Percentiles rank a stretch among this genome's conserved stretches.
These are phyloP conservation scores for Timema podura DNA, from an alignment of 2,888 invertebrate species.

Conservation along the genomic window DNA sequence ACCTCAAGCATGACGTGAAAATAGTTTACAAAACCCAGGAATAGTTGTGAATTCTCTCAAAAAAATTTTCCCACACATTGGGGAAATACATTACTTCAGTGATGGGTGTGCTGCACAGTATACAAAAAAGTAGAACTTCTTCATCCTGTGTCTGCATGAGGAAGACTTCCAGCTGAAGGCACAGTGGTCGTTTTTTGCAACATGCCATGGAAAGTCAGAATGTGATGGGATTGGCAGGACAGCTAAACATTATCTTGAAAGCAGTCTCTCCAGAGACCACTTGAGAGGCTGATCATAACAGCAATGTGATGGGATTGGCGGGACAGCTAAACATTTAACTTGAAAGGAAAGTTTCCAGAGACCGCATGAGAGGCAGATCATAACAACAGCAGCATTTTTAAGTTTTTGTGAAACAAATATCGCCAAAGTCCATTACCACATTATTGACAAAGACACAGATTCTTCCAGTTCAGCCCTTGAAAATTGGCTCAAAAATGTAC, in stretches of 20 bases:
- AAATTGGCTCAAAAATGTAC: no score
- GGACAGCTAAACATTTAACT: neutral
- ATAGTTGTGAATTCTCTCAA: neutral
- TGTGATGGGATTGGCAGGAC: neutral
- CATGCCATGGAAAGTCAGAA: neutral
- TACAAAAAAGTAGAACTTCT: neutral
- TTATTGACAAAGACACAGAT: no score
- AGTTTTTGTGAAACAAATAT: no score
- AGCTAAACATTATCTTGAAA: neutral
- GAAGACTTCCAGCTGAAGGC: neutral
- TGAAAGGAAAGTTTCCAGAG: conserved; percentile 1
- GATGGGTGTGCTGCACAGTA: neutral
- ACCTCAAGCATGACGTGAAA: neutral
- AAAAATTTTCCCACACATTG: neutral
- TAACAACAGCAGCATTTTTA: neutral
- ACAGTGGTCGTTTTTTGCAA: neutral
- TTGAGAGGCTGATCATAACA: neutral
- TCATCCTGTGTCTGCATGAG: neutral
- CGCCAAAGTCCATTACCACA: no score
- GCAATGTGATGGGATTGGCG: neutral
- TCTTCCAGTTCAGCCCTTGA: no score
- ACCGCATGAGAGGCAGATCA: neutral
- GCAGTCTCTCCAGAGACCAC: neutral
- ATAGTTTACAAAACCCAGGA: neutral
- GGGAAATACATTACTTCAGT: neutral